phyloP scores from a whole-genome alignment of 2,888 invertebrate genomes.

The Dendrolimus pini region DNA sequence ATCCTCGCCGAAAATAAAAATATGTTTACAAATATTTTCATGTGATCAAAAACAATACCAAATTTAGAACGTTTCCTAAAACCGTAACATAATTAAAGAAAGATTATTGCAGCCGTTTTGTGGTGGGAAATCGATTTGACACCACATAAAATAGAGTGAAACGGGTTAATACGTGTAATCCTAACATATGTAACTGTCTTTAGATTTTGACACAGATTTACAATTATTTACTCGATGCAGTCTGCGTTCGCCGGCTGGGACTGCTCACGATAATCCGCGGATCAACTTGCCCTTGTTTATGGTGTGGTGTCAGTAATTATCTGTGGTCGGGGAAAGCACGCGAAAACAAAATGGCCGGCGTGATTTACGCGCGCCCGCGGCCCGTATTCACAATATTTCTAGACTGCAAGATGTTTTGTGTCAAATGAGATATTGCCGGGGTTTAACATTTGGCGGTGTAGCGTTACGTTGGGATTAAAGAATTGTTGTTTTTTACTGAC shows the following conservation, averaged over 20 bases:
- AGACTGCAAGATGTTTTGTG: constrained; percentile 67
- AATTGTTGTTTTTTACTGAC: constrained; percentile 52
- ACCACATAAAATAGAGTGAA: constrained; percentile 56
- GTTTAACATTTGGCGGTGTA: constrained; percentile 1
- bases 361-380: constrained; percentile 53
- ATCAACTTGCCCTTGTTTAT: constrained; percentile 68
- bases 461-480: constrained; percentile 14
- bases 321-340: constrained; percentile 57
- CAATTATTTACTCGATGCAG: constrained; percentile 71
- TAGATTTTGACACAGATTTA: constrained; percentile 76
- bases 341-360: constrained; percentile 54
- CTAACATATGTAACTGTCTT: constrained; percentile 72
- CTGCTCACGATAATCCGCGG: constrained; percentile 61
- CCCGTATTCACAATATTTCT: constrained; percentile 64
- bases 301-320: constrained; percentile 59
- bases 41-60: constrained; percentile 44
- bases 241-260: constrained; percentile 54
- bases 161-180: constrained; percentile 71
- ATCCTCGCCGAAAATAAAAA: constrained; percentile 6
- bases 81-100: constrained; percentile 52
- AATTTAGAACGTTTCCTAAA: constrained; percentile 53
- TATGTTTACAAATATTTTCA: constrained; percentile 13
- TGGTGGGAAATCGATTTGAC: constrained; percentile 58
- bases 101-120: constrained; percentile 54
- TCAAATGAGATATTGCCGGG: constrained; percentile 54